Evolutionary conservation across 2,888 invertebrate genomes (phyloP).

Genomic region (Xylota sylvarum): DNA sequence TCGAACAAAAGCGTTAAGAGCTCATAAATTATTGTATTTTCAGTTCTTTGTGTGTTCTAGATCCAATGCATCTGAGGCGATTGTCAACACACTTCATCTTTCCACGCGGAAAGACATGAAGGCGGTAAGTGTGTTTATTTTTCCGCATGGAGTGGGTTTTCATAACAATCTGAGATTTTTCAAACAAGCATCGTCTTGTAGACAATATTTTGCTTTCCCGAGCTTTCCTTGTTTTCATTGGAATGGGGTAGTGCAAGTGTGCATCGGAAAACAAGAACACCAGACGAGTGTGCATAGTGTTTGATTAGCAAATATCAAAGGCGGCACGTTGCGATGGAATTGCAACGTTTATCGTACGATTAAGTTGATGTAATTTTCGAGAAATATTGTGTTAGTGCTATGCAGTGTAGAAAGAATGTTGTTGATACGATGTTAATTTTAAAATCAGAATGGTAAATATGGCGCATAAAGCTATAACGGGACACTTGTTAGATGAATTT

Average conservation of each 20-base stretch:
- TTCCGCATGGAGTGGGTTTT: conserved; percentile 58
- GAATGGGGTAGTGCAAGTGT: background rate
- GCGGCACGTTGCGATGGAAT: conserved; percentile 18
- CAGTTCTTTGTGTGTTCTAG: background rate
- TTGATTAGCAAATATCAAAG: conserved; percentile 53
- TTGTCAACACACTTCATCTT: conserved; percentile 55
- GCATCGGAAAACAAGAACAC: background rate
- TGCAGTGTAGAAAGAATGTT: background rate
- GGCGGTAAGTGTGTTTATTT: conserved; percentile 64
- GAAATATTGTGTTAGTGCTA: background rate
- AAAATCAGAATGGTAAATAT: no score
- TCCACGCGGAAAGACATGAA: background rate
- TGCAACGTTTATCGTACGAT: conserved; percentile 15
- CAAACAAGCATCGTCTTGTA: conserved; percentile 51
- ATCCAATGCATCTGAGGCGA: conserved; percentile 5
- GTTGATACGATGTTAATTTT: background rate
- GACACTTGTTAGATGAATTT: background rate
- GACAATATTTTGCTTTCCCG: conserved; percentile 28
- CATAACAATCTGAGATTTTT: conserved; percentile 64
- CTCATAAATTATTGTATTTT: conserved; percentile 51
- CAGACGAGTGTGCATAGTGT: background rate
- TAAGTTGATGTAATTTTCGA: conserved; percentile 1
- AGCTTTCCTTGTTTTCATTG: conserved; percentile 42
- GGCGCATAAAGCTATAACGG: background rate
- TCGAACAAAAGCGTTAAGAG: conserved; percentile 23